Percentiles rank a stretch among this genome's conserved stretches.
Evolutionary conservation across 53 echinoderm and acorn worm species (phyloP).

Genomic region (Astropecten irregularis): DNA sequence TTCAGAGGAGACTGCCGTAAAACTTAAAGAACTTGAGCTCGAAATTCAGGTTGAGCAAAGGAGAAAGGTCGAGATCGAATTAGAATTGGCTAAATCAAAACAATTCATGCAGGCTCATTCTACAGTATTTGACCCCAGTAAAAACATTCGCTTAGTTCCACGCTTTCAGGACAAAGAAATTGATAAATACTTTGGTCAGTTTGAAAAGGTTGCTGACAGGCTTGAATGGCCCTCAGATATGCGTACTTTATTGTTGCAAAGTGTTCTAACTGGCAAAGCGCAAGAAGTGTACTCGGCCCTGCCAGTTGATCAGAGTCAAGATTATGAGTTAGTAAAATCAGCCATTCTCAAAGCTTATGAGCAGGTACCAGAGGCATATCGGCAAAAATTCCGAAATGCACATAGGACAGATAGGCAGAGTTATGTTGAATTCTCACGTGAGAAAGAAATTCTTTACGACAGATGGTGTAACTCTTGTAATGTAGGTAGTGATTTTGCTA

Average conservation of each 20-base stretch:
- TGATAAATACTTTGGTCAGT: conserved; percentile 3
- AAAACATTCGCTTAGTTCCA: conserved; percentile 9
- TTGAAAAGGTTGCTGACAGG: conserved; percentile 31
- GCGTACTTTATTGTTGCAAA: background rate
- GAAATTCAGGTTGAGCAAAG: conserved; percentile 11
- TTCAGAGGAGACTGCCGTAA: background rate
- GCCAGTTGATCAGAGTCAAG: conserved; percentile 15
- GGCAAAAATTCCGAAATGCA: background rate
- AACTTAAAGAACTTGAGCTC: background rate
- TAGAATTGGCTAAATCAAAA: background rate
- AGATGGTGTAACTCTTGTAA: background rate
- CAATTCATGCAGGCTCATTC: background rate
- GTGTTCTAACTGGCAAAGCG: conserved; percentile 7
- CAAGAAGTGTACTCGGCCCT: conserved; percentile 1
- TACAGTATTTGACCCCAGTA: background rate
- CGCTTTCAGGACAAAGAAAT: conserved; percentile 7
- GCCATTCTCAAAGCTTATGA: conserved; percentile 2
- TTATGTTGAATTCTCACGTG: conserved; percentile 16
- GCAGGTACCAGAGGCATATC: conserved; percentile 17
- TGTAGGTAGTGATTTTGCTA: background rate
- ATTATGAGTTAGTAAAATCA: background rate
- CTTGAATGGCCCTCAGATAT: conserved; percentile 4
- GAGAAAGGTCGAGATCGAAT: background rate
- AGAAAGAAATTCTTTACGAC: background rate
- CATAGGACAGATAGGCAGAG: background rate